Base-by-base conservation (phyloP, 2,797 vertebrate species). In the Nyctalus aviator region DNA sequence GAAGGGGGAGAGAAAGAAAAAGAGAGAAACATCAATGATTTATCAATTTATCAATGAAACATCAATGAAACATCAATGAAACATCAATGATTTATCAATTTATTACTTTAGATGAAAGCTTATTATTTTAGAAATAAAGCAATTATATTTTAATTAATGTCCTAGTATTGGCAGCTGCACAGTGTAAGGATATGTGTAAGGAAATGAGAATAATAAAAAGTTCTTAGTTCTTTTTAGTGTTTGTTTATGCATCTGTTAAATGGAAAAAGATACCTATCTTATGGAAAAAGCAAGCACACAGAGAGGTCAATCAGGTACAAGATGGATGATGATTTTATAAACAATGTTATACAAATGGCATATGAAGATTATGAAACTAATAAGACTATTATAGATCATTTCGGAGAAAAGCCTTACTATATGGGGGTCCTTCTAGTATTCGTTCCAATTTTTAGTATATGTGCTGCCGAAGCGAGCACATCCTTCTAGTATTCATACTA, bases 331-430 rank as follows among this genome's bases (percentile, higher is more conserved):
- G 48, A 85, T 82, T 84, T 87, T 77, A 86, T 57, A 44, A 90
- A 76, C 13, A 82, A 35, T 30, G 73, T 76, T 83, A 83, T 4
- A 73, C 14, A 89, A 86, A n/a, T 21, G 30, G 7, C 78, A 0
- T 59, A 59, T 64, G 55, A 81, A 73, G 48, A 81, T 48, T 30
- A 78, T 27, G n/a, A 94, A 77, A 35, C 41, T 32, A 95, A 68
- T 2, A 23, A 87, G 88, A 84, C 11, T 37, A 25, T 35, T 59
- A 59, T 14, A 85, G 90, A 85, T 73, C 18, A 44, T 9, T 72
- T 57, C 64, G 15, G 37, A 93, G 72, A 75, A 93, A 92, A 96
- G 37, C 27, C 87, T 68, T 46, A 95, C n/a, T 62, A 76, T 3
- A 78, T n/a, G n/a, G 44, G 23, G 10, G 50, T 71, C 44, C 37